Evolutionary conservation across 23 tunicate species (phyloP), one percentile per base, ranked within the genome.

Genomic region (Ciona savignyi): DNA sequence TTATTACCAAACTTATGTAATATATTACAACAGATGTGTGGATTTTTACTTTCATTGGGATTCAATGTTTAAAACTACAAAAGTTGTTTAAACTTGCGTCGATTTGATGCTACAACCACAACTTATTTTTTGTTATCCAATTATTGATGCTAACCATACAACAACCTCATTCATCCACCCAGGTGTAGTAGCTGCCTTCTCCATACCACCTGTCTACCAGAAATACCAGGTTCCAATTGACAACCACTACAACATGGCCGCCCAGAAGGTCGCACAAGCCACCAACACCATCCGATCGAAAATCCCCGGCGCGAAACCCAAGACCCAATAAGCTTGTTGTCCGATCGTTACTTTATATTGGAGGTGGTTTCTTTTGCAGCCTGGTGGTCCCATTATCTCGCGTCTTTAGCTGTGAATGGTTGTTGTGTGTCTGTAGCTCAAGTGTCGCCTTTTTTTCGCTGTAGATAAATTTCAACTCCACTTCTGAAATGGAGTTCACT

Each of bases 181-280:
- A 89, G 96, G 35, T 79, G 82, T 75, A 24, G 70, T 85, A 26
- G n/a, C 80, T 31, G 83, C 82, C 33, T 91, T 91, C 66, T 64
- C 86, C 30, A 66, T 84, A 25, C 97, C 97, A 0, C 84, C 86
- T 21, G 20, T 91, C 30, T 91, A 91, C 64, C 86, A 91, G 33
- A 91, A 91, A 64, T 84, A 91, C 77, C 91, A 91, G 65, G 64
- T 72, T 4, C 86, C 74, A 25, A 91, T 91, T 33, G 97, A 91
- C 72, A 71, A 48, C 0, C 73, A 91, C 76, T 76, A 65, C 70
- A 70, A 69, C 33, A 27, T 74, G 22, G 93, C 77, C 9, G 30
- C 27, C 23, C 33, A 33, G 2, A 80, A 84, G 35, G 49, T 66
- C 21, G 4, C 51, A n/a, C 75, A 75, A 34, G 76, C 80, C 30